Evolutionary conservation across 2,797 vertebrate species (phyloP), one percentile per base, ranked within the genome.

Genomic region (Mormyrus proboscirostris): DNA sequence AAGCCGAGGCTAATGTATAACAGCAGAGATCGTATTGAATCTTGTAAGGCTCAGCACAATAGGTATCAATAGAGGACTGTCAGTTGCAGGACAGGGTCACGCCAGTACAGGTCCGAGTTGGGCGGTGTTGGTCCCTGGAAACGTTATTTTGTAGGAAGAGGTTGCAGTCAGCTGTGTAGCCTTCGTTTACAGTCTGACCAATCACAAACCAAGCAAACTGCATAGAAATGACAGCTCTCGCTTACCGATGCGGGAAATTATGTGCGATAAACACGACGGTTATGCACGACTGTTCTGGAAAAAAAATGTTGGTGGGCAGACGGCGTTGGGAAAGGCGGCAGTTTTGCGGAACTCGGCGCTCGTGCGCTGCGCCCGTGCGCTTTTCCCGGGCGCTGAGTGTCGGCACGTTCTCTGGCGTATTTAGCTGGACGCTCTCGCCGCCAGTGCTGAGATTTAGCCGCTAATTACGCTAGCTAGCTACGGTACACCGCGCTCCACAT

Each of bases 151-250:
- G 82, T 51, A 59, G 38, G 33, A 41, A 89, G 50, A 41, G 55
- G 49, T 82, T 84, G 88, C 53, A 84, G 76, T 89, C 79, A 84
- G 88, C 69, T 83, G 88, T 89, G 88, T 89, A 55, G 44, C 82
- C 53, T 62, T 62, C 53, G 79, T 29, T 49, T 84, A 47, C 76
- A 62, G 38, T 3, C 55, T 62, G 73, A 47, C 55, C 53, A 84
- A 84, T 89, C 53, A 89, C 41, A 84, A 89, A 29, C 73, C 8
- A 47, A 44, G 4, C 25, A 22, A 83, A 59, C 83, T 50, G 49
- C 83, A 85, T 49, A 29, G 83, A 51, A 85, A 85, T 25, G 83
- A 51, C 83, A 51, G 49, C 49, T 51, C 22, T 51, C 47, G 83
- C 47, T 29, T 53, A 85, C 83, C 83, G 83, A 85, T 85, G 83